phyloP scores from a whole-genome alignment of 2,113 vertebrate species.

The Aspidoscelis tigris region DNA sequence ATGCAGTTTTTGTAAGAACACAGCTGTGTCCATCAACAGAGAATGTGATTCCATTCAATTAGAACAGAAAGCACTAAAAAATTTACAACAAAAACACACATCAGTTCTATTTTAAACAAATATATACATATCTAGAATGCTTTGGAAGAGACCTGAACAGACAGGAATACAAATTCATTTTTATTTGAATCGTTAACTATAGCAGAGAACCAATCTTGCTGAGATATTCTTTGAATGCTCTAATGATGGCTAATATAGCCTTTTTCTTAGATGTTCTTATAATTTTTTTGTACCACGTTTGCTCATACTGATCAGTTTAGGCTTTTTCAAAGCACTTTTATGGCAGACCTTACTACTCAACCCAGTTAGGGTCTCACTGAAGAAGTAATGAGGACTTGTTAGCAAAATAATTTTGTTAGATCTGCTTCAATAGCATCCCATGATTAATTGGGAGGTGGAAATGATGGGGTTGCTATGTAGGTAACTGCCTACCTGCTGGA shows the following conservation, averaged over 20 bases:
- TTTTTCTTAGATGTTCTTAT: neutral
- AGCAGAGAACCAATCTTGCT: neutral
- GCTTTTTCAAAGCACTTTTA: neutral
- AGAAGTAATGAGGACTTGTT: constrained; percentile 54
- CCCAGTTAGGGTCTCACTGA: constrained; percentile 38
- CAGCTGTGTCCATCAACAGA: no score
- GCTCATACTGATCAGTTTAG: neutral
- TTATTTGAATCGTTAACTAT: neutral
- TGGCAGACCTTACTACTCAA: neutral
- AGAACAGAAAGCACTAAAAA: no score
- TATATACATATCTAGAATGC: neutral
- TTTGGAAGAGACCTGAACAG: neutral
- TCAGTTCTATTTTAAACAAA: neutral
- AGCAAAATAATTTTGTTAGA: constrained; percentile 66
- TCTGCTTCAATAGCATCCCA: constrained; percentile 65
- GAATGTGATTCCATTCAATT: no score
- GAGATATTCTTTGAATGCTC: neutral
- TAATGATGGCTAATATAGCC: neutral
- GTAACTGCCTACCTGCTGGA: constrained; percentile 63
- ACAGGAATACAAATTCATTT: neutral
- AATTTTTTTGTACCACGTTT: neutral
- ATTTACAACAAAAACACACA: no score
- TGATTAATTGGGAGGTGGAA: constrained; percentile 69
- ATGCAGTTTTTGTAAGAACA: no score
- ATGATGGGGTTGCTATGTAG: constrained; percentile 61